Evolutionary conservation across 2,888 invertebrate species (phyloP).

Genomic region (Galerucella calmariensis): DNA sequence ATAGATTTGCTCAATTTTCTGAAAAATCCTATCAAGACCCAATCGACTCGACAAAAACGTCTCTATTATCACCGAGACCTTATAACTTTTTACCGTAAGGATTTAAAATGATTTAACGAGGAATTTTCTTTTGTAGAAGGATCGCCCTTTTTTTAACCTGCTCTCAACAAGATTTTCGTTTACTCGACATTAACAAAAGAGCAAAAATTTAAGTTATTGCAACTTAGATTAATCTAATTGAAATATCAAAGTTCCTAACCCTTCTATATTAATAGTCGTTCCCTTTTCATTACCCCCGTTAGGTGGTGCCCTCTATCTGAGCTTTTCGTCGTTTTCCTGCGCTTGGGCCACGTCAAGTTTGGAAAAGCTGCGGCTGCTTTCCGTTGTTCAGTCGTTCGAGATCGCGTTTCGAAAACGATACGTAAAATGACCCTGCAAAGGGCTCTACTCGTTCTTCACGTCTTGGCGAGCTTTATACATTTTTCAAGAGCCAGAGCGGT

Average conservation of each 20-base stretch:
- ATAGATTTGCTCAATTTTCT: slow-evolving; percentile 27
- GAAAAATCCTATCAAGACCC: slow-evolving; percentile 39
- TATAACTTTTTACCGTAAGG: background rate
- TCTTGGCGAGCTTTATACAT: slow-evolving; percentile 32
- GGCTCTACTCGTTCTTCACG: slow-evolving; percentile 22
- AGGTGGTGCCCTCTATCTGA: slow-evolving; percentile 26
- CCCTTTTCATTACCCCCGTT: background rate
- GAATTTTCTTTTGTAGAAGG: background rate
- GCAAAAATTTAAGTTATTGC: too few relatives aligned
- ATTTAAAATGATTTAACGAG: background rate
- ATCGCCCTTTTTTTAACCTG: background rate
- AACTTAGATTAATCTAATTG: too few relatives aligned
- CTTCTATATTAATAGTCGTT: too few relatives aligned
- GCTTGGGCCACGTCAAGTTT: slow-evolving; percentile 17
- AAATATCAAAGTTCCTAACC: background rate
- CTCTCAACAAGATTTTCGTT: too few relatives aligned
- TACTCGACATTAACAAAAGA: too few relatives aligned
- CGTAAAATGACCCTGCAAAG: slow-evolving; percentile 11
- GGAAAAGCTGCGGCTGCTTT: slow-evolving; percentile 23
- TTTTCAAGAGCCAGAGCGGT: slow-evolving; percentile 42
- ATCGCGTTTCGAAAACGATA: background rate
- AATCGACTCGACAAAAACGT: slow-evolving; percentile 27
- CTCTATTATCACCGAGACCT: slow-evolving; percentile 20
- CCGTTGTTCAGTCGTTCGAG: slow-evolving; percentile 6
- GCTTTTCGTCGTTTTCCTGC: slow-evolving; percentile 1